Evolutionary conservation across 1,140 invertebrate genomes (phyloP), one percentile per base, ranked within the genome.

Genomic region (Cydia amplana): DNA sequence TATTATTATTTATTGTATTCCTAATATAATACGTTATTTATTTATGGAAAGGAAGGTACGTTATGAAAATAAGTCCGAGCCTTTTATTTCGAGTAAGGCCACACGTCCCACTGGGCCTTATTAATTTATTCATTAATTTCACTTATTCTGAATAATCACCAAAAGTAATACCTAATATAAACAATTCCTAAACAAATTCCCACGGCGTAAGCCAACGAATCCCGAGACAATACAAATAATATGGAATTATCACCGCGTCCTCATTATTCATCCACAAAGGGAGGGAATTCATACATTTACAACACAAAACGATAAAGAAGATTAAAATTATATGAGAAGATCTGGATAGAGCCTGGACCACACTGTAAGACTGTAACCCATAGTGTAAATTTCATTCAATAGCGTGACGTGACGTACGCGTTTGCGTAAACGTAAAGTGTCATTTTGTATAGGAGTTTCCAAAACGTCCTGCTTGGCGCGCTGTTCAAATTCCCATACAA

Each of bases 251-350:
- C 65, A 40, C 32, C 40, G 43, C 5, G 46, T 46, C 72, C 46
- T 25, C 72, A 73, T 73, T 51, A 73, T 25, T 73, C 20, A n/a
- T 60, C 1, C 9, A 74, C 43, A 60, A 74, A 63, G 25, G 73
- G 51, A 63, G 28, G 10, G 12, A 60, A 60, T 23, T 23, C 55
- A 73, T 55, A 32, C 46, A 73, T 81, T 79, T 80, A 76, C 16
- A 46, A 75, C 76, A 63, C 74, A 75, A 60, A 73, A 75, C 79
- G 72, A 83, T 85, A 87, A 87, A 87, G 79, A 86, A 85, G 80
- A 86, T 85, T 87, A 86, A 89, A 84, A 87, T 86, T 87, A 85
- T 86, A 85, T 67, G 76, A 67, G 55, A 74, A 72, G 77, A 79
- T 73, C 72, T 77, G 74, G 73, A 40, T 32, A 18, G 75, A 60